Evolutionary conservation across 2,888 invertebrate genomes (phyloP), one percentile per base, ranked within the genome.

Genomic region (Ethmia dodecea): DNA sequence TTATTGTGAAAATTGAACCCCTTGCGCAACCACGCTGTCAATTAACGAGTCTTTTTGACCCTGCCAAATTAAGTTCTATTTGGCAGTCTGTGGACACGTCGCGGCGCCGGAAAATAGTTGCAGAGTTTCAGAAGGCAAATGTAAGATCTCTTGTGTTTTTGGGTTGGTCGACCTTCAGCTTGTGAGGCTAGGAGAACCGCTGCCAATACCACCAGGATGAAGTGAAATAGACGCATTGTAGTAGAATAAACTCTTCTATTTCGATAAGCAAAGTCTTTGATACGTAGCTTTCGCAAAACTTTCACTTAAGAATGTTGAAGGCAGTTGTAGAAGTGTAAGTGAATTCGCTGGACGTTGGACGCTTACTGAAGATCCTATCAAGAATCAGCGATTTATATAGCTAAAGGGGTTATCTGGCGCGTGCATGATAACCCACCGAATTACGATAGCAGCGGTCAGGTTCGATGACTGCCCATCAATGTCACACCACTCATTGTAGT

Each of bases 381-480:
- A 57, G 65, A 58, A 49, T 49, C 55, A 52, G n/a, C 58, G 45
- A 47, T 55, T 66, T 75, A 70, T 84, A 79, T 81, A 81, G 49
- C 44, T 40, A 45, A 42, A 49, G 78, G n/a, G n/a, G 79, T 77
- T 81, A 84, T 84, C 84, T 56, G 26, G 76, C 81, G 78, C 79
- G 84, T 78, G 81, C 61, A 45, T 53, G 80, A 80, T 81, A 78
- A 76, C 75, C 71, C 66, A 47, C 72, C 76, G 31, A 80, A 81
- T 65, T 56, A 57, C 49, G 68, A 66, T 67, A 65, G 35, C 13
- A 20, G n/a, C 30, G 31, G 36, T 30, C 45, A 63, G 61, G 84
- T 81, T 84, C 84, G 80, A 78, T 83, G 83, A 84, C 81, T 79
- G 80, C 44, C 39, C 38, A 54, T 69, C 83, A 83, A 84, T 83